phyloP scores from a whole-genome alignment of 2,888 invertebrate genomes.

The Ophion costatus region DNA sequence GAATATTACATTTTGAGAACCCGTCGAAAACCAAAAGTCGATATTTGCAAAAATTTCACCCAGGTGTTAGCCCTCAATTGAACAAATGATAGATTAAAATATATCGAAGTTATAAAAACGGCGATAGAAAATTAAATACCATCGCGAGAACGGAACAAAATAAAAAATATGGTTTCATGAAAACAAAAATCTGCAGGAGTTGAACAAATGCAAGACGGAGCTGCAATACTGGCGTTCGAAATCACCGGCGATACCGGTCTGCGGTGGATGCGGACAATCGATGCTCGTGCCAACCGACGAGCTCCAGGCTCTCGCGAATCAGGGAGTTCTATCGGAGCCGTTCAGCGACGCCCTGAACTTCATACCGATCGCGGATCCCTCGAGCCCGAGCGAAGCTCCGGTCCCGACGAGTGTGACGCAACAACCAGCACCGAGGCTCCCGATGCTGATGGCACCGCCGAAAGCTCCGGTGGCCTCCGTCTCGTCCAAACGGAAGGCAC shows the following conservation, averaged over 20 bases:
- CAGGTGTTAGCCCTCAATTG: too few relatives aligned
- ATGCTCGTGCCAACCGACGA: slow-evolving; percentile 86
- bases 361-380: slow-evolving; percentile 82
- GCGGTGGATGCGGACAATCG: slow-evolving; percentile 89
- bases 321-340: slow-evolving; percentile 86
- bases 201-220: slow-evolving; percentile 96
- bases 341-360: slow-evolving; percentile 83
- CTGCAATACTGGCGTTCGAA: slow-evolving; percentile 96
- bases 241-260: slow-evolving; percentile 91
- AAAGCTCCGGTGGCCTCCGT: slow-evolving; percentile 77
- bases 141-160: neutral
- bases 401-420: slow-evolving; percentile 60
- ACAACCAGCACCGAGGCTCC: slow-evolving; percentile 63
- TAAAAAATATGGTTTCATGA: neutral
- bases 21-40: too few relatives aligned
- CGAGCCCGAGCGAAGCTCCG: slow-evolving; percentile 75
- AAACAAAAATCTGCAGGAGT: slow-evolving; percentile 86
- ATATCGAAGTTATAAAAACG: too few relatives aligned
- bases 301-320: slow-evolving; percentile 86
- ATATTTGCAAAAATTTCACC: too few relatives aligned
- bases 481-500: slow-evolving; percentile 79
- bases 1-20: too few relatives aligned
- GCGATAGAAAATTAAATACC: too few relatives aligned
- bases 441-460: slow-evolving; percentile 80
- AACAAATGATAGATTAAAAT: too few relatives aligned